A percentile compares a stretch with the other conserved stretches of the same genome.
phyloP scores from a whole-genome alignment of 2,888 invertebrate species.

The Leptodirus hochenwartii region DNA sequence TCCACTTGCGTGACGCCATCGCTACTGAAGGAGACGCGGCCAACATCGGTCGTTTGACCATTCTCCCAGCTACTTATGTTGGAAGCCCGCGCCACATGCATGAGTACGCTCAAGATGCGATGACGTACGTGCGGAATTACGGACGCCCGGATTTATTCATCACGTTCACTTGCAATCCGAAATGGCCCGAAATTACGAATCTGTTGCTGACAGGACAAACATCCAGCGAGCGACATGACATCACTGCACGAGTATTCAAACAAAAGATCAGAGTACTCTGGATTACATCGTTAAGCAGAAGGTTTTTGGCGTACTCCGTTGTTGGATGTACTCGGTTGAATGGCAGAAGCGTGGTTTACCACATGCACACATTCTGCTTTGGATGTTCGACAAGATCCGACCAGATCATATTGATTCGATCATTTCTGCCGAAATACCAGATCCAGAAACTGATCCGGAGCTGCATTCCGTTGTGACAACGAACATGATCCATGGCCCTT shows the following conservation, averaged over 20 bases:
- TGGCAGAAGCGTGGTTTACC: conserved; percentile 19
- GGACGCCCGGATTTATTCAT: conserved; percentile 18
- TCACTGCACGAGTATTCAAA: conserved; percentile 15
- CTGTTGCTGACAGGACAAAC: too few species aligned
- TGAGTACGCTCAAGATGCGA: conserved; percentile 18
- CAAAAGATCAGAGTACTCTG: conserved; percentile 15
- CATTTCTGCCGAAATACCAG: conserved; percentile 20
- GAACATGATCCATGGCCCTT: conserved; percentile 26
- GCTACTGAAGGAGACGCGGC: conserved; percentile 14
- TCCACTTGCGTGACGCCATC: conserved; percentile 20
- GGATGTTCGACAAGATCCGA: conserved; percentile 16
- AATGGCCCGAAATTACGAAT: conserved; percentile 18
- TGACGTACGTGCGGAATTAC: conserved; percentile 18
- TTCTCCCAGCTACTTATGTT: conserved; percentile 15
- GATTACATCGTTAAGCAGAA: conserved; percentile 12
- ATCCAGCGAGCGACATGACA: conserved; percentile 15
- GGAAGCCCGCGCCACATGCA: conserved; percentile 19
- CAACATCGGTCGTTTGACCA: conserved; percentile 13
- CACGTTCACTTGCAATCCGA: conserved; percentile 19
- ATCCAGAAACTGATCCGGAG: conserved; percentile 15
- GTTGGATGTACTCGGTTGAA: conserved; percentile 18
- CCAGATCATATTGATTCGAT: conserved; percentile 19
- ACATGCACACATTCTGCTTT: conserved; percentile 19
- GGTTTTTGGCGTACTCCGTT: conserved; percentile 16
- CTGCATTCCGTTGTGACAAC: conserved; percentile 16